phyloP scores from a whole-genome alignment of 1,140 invertebrate species.

The Drosophila tristis region DNA sequence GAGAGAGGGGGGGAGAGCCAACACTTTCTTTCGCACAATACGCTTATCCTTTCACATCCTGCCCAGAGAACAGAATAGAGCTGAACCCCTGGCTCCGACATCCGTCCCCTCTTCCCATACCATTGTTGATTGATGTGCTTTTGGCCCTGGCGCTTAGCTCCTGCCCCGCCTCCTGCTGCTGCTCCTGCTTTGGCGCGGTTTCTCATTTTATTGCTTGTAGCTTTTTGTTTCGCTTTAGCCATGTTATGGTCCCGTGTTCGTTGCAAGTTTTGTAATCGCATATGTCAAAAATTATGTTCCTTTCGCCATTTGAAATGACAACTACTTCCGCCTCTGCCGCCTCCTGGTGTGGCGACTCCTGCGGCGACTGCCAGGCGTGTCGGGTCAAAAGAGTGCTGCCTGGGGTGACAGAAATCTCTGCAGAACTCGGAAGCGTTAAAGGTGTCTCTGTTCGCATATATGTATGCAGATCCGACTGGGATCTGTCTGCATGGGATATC shows the following conservation, averaged over 20 bases:
- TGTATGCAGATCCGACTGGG: conserved; percentile 4
- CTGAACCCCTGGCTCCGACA: background rate
- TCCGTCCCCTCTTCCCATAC: conserved; percentile 23
- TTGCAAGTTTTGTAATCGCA: conserved; percentile 67
- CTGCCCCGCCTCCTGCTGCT: background rate
- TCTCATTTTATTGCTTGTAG: conserved; percentile 74
- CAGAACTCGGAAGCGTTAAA: conserved; percentile 32
- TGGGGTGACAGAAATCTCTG: conserved; percentile 40
- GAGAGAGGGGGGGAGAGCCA: background rate
- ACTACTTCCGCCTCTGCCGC: conserved; percentile 38
- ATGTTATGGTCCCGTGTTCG: conserved; percentile 42
- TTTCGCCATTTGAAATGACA: conserved; percentile 66
- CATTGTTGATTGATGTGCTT: conserved; percentile 76
- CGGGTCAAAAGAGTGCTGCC: conserved; percentile 17
- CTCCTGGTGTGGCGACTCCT: too few species aligned
- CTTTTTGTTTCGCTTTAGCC: conserved; percentile 63
- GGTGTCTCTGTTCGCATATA: conserved; percentile 29
- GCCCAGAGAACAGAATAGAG: background rate
- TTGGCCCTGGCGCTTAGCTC: conserved; percentile 23
- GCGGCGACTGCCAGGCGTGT: conserved; percentile 30
- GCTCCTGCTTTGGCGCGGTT: conserved; percentile 54
- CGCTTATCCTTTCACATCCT: conserved; percentile 60
- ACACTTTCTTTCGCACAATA: conserved; percentile 64
- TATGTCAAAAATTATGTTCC: conserved; percentile 78
- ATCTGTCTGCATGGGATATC: conserved; percentile 66